phyloP scores from a whole-genome alignment of 2,888 invertebrate species.

The Cremastinae sp. region DNA sequence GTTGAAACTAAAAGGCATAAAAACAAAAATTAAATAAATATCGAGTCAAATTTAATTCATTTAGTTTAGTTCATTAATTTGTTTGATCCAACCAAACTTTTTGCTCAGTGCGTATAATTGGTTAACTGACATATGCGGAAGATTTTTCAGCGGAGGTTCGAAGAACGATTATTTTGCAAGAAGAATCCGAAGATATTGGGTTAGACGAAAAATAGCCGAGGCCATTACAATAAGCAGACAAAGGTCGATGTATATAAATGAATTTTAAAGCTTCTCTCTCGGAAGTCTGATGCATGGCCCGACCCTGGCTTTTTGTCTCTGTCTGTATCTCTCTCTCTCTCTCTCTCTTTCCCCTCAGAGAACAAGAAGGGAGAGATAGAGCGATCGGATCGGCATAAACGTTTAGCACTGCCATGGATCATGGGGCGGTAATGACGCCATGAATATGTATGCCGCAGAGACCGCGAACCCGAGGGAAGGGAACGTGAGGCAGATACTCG shows the following conservation, averaged over 20 bases:
- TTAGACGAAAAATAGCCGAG: conserved; percentile 41
- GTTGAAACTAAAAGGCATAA: no score
- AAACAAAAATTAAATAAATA: no score
- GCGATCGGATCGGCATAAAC: conserved; percentile 68
- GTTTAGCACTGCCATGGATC: conserved; percentile 76
- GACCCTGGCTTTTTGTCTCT: conserved; percentile 8
- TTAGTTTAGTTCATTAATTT: no score
- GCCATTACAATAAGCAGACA: conserved; percentile 57
- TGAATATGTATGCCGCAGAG: conserved; percentile 73
- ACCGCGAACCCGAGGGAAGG: conserved; percentile 62
- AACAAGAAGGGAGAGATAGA: conserved; percentile 29
- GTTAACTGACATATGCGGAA: no score
- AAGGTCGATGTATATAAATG: conserved; percentile 30
- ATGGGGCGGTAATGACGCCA: conserved; percentile 76
- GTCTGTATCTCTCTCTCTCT: conserved; percentile 7
- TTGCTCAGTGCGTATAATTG: no score
- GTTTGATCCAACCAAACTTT: no score
- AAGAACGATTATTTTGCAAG: conserved; percentile 32
- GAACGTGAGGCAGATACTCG: conserved; percentile 66
- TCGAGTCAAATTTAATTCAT: no score
- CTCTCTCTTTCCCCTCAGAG: conserved; percentile 3
- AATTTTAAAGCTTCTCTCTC: conserved; percentile 14
- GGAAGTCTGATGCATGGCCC: no score
- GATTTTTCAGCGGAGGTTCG: conserved; percentile 45
- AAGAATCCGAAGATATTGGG: conserved; percentile 40